Base-by-base conservation (phyloP, 2,797 vertebrate species). In the Scarus forsteni region DNA sequence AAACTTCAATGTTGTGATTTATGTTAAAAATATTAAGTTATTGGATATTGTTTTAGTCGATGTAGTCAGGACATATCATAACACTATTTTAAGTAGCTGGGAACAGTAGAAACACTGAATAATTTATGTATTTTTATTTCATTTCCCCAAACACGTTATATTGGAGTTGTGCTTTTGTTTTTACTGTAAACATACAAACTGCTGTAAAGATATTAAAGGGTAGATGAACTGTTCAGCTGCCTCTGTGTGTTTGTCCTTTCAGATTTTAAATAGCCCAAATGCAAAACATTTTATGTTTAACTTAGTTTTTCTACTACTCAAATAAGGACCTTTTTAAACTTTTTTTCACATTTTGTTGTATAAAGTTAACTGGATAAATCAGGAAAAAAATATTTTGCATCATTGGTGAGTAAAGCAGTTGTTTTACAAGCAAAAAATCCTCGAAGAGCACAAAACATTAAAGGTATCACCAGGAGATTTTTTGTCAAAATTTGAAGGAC, bases 191-290 rank as follows among this genome's bases (percentile, higher is more conserved):
- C 10, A 60, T 65, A 71, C 12, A 39, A 43, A 44, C 42, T 45
- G 59, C 54, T 81, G 71, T 79, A 77, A 80, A 77, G 19, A 73
- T 68, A 86, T 72, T 44, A 80, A 84, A 81, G 42, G 8, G 51
- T 73, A 56, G 70, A 70, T 19, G 0, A 75, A 65, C 14, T 7
- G 0, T 36, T 52, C 44, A 49, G 34, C 43, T 58, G 48, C 18
- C 56, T 50, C 0, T 35, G 2, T 50, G 14, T 66, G 18, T 66
- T 45, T 18, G 14, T 66, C 27, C 10, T 16, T 44, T 14, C 50
- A 1, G 2, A 2, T 65, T 60, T 70, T 10, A 12, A 43, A 19
- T 13, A 56, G 36, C 46, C 38, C 11, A 27, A n/a, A 27, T 27
- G 2, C 27, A 27, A 27, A 27, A 27, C 27, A 27, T 27, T 27